Conservation (phyloP, 2,113 vertebrate species). For the Ammodytes marinus region DNA sequence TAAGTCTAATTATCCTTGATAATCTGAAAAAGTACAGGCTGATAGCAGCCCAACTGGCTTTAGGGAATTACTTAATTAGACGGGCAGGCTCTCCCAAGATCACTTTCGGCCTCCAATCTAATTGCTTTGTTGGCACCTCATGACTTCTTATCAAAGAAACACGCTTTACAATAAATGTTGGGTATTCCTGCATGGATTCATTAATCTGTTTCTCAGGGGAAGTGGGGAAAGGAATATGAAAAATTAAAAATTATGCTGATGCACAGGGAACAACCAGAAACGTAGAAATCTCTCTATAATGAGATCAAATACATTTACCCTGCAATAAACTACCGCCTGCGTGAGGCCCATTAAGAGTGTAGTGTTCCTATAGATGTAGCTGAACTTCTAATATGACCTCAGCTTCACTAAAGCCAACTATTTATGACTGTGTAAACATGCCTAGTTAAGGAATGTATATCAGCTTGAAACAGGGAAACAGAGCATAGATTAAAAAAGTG, state of each 20-base stretch:
- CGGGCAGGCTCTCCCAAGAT: constrained; percentile 56
- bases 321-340: constrained; percentile 23
- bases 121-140: constrained; percentile 59
- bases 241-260: constrained; percentile 37
- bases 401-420: not conserved
- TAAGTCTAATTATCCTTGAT: constrained; percentile 60
- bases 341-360: not conserved
- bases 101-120: constrained; percentile 33
- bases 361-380: not conserved
- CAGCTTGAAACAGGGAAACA: not conserved
- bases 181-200: constrained; percentile 45
- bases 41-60: constrained; percentile 43
- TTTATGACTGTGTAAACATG: constrained; percentile 10
- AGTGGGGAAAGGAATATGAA: constrained; percentile 8
- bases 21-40: constrained; percentile 44
- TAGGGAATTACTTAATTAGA: constrained; percentile 72
- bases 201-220: constrained; percentile 14
- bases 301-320: constrained; percentile 1
- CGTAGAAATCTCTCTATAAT: constrained; percentile 27
- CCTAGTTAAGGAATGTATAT: constrained; percentile 4
- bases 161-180: constrained; percentile 18
- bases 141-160: constrained; percentile 57
- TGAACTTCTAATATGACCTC: constrained; percentile 1
- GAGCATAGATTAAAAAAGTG: not conserved
- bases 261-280: constrained; percentile 24